phyloP scores from a whole-genome alignment of 2,113 vertebrate species.

The Cervus canadensis region DNA sequence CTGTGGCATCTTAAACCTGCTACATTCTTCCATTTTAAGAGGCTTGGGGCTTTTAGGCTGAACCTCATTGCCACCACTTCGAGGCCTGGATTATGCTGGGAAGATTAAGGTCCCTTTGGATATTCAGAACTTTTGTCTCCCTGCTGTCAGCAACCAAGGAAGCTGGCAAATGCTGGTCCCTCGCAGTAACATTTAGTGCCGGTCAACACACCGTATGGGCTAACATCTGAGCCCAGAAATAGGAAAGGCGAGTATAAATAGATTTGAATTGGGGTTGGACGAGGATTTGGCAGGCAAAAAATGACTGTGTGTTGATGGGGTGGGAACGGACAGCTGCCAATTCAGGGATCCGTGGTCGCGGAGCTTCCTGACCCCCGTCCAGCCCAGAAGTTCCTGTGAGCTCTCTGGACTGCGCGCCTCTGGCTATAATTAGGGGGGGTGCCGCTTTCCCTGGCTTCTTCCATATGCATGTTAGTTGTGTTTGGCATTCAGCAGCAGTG shows the following conservation, averaged over 20 bases:
- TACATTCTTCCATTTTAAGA: neutral
- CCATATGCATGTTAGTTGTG: constrained; percentile 74
- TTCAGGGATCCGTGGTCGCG: constrained; percentile 72
- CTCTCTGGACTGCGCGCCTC: constrained; percentile 63
- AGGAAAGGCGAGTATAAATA: constrained; percentile 79
- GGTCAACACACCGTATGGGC: constrained; percentile 71
- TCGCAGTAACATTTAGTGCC: constrained; percentile 70
- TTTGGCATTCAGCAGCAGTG: constrained; percentile 71
- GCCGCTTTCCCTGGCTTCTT: constrained; percentile 78
- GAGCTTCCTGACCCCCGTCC: constrained; percentile 79
- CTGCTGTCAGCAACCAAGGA: constrained; percentile 61
- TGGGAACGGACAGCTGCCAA: constrained; percentile 72
- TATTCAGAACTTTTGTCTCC: constrained; percentile 64
- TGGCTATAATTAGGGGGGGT: constrained; percentile 77
- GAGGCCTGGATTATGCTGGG: constrained; percentile 43
- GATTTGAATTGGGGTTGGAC: constrained; percentile 77
- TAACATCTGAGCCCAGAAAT: constrained; percentile 75
- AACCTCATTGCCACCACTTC: neutral
- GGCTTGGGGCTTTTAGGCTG: neutral
- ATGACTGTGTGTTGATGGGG: constrained; percentile 76
- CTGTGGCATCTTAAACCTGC: neutral
- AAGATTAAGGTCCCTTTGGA: constrained; percentile 57
- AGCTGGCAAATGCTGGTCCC: constrained; percentile 64
- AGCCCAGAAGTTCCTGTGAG: constrained; percentile 68
- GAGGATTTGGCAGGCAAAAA: constrained; percentile 82